A percentile compares a stretch with the other conserved stretches of the same genome.
phyloP scores from a whole-genome alignment of 2,797 vertebrate species.

The Martes flavigula region DNA sequence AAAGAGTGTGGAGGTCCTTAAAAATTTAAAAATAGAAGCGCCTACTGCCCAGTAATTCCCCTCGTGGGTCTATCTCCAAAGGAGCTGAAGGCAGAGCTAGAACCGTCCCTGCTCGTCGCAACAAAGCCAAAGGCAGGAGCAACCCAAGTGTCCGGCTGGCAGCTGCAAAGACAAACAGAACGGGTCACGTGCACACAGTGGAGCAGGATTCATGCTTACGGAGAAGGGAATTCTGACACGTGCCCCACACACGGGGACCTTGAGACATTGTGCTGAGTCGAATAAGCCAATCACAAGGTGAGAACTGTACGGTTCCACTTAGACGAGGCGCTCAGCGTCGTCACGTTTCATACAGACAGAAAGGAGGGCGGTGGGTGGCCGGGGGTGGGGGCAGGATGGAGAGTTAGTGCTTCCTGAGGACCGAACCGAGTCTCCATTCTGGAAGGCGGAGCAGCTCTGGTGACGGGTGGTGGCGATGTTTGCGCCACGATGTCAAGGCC shows the following conservation, averaged over 20 bases:
- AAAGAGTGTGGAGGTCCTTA: accelerated
- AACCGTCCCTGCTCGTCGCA: accelerated
- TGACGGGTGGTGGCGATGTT: accelerated
- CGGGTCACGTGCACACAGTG: accelerated
- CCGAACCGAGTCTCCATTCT: not conserved
- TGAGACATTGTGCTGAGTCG: not conserved
- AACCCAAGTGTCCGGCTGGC: accelerated
- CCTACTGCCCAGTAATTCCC: accelerated
- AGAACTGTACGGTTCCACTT: accelerated
- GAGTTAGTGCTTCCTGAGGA: accelerated
- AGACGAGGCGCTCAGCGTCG: accelerated
- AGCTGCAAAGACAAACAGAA: accelerated
- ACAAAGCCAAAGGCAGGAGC: not conserved
- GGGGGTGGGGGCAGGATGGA: accelerated
- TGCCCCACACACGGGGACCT: accelerated
- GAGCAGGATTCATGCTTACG: accelerated
- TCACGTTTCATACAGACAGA: too few relatives aligned
- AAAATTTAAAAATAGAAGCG: not conserved
- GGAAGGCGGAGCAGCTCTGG: not conserved
- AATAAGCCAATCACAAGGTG: too few relatives aligned
- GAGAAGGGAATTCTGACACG: not conserved
- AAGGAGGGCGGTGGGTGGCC: accelerated
- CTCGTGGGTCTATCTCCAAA: too few relatives aligned
- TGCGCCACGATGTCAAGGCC: accelerated
- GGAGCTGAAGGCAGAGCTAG: too few relatives aligned